These are phyloP conservation scores for Cynopterus sphinx DNA, from an alignment of 2,797 vertebrate genomes.

Conservation along the genomic window DNA sequence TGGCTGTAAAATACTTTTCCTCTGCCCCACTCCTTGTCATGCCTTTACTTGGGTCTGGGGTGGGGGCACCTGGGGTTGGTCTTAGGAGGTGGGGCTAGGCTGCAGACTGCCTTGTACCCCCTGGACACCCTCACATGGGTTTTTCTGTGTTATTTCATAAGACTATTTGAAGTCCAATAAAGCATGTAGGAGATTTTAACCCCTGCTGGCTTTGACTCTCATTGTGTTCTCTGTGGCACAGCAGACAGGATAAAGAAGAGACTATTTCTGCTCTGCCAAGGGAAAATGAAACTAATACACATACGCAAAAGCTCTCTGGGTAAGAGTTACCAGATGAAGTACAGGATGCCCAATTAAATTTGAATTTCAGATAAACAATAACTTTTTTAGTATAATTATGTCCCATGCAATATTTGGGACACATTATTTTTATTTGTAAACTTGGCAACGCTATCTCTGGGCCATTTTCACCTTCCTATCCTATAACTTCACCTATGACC, in stretches of 20 bases:
- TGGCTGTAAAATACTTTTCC: slow-evolving; percentile 76
- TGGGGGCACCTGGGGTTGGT: slow-evolving; percentile 65
- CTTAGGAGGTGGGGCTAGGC: slow-evolving; percentile 63
- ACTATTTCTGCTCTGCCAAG: neutral
- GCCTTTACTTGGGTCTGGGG: slow-evolving; percentile 61
- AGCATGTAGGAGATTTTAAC: slow-evolving; percentile 88
- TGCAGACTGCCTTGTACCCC: slow-evolving; percentile 66
- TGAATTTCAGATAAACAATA: slow-evolving; percentile 31
- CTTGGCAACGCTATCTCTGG: neutral
- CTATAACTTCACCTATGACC: neutral
- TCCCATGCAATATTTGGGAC: neutral
- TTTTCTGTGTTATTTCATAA: slow-evolving; percentile 83
- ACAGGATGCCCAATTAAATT: neutral
- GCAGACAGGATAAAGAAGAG: neutral
- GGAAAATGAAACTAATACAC: slow-evolving; percentile 37
- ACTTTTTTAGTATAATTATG: slow-evolving; percentile 30
- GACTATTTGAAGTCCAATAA: slow-evolving; percentile 86
- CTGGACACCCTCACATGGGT: slow-evolving; percentile 70
- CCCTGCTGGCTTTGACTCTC: slow-evolving; percentile 18
- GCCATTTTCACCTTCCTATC: neutral
- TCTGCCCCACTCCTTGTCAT: slow-evolving; percentile 62
- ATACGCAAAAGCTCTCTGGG: neutral
- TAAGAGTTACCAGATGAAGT: slow-evolving; percentile 30
- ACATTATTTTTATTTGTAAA: slow-evolving; percentile 42
- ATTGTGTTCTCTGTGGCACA: slow-evolving; percentile 27